Evolutionary conservation across 2,888 invertebrate genomes (phyloP).

Genomic region (Macaria notata): DNA sequence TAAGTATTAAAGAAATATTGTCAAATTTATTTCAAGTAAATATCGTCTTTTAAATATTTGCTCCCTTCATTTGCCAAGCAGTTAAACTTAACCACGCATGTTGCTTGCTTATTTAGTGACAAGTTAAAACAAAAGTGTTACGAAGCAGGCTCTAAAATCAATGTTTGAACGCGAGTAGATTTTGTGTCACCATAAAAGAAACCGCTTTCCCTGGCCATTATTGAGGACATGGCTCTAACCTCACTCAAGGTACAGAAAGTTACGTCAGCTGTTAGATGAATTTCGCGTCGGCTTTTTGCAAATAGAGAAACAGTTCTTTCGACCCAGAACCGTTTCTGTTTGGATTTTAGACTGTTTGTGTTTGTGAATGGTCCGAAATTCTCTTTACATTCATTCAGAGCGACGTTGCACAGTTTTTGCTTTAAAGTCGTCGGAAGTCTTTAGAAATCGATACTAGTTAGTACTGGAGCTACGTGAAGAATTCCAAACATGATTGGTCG

Average conservation of each 20-base stretch:
- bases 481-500: conserved; percentile 26
- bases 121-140: conserved; percentile 6
- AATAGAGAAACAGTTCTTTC: conserved; percentile 53
- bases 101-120: conserved; percentile 1
- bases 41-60: too few relatives aligned
- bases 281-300: conserved; percentile 51
- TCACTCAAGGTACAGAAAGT: conserved; percentile 49
- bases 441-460: conserved; percentile 33
- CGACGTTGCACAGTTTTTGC: conserved; percentile 8
- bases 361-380: conserved; percentile 27
- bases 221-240: conserved; percentile 45
- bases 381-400: background rate
- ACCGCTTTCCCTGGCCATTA: conserved; percentile 50
- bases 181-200: conserved; percentile 39
- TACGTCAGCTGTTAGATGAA: conserved; percentile 50
- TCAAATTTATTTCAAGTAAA: too few relatives aligned
- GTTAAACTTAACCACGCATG: background rate
- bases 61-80: background rate
- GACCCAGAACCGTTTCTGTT: conserved; percentile 43
- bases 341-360: conserved; percentile 1
- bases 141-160: conserved; percentile 12
- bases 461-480: conserved; percentile 13
- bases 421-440: conserved; percentile 15
- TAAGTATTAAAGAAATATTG: too few relatives aligned
- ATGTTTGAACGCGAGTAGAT: conserved; percentile 30